Percentiles rank a stretch among this genome's conserved stretches.
Evolutionary conservation across 1,140 invertebrate species (phyloP).

Genomic region (Stegodyphus dumicola): DNA sequence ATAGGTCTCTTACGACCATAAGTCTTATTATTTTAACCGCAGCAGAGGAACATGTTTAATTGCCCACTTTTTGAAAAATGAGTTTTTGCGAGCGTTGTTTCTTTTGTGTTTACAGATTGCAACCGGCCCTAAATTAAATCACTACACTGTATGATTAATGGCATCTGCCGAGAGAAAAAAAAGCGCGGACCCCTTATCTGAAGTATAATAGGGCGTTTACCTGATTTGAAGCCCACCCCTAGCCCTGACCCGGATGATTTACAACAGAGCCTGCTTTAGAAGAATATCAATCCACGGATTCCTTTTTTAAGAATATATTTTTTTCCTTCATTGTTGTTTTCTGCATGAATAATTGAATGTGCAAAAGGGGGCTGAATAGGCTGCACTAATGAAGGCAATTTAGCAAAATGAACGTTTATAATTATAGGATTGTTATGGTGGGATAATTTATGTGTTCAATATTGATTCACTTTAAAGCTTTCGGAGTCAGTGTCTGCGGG

Average conservation of each 20-base stretch:
- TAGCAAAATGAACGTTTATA: constrained; percentile 12
- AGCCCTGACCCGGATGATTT: constrained; percentile 11
- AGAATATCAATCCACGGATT: neutral
- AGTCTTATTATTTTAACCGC: too few species aligned
- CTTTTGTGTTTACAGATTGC: constrained; percentile 8
- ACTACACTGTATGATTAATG: constrained; percentile 16
- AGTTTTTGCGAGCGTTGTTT: constrained; percentile 1
- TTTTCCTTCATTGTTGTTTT: neutral
- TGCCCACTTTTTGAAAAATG: constrained; percentile 39
- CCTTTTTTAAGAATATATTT: neutral
- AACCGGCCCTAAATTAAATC: constrained; percentile 26
- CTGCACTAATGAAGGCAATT: constrained; percentile 28
- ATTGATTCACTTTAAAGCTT: too few species aligned
- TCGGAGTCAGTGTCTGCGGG: too few species aligned
- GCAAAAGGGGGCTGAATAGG: neutral
- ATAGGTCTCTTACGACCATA: too few species aligned
- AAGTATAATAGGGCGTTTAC: constrained; percentile 38
- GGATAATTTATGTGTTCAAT: neutral
- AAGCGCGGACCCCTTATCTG: constrained; percentile 1
- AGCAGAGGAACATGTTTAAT: neutral
- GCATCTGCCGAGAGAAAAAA: constrained; percentile 14
- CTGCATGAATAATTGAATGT: constrained; percentile 18
- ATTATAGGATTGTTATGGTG: constrained; percentile 16
- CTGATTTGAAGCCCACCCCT: constrained; percentile 18
- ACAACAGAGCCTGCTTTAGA: neutral